Base-by-base conservation (phyloP, 23 tunicate genomes). In the Ascidia mentula region DNA sequence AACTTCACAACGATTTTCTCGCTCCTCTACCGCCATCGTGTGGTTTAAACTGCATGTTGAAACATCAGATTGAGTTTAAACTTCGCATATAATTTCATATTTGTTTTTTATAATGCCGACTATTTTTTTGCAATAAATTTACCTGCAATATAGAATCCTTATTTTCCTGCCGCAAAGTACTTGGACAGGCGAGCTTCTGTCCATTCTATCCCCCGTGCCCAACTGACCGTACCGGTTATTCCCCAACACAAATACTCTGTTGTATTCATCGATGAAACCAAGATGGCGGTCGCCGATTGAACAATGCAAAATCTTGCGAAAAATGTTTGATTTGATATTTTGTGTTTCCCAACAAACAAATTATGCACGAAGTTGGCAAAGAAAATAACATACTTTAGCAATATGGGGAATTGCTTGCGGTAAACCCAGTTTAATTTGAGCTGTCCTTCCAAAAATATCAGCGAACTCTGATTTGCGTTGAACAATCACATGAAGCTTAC, bases 141-240 rank as follows among this genome's bases (percentile, higher is more conserved):
- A 93, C 98, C 98, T 85, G 89, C 98, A 93, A 72, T 87, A 84
- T 18, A 93, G 40, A 6, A 84, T 80, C 72, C 94, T 31, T 28
- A 84, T 76, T 28, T 20, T 40, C 40, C 69, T 72, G 78, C 84
- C 81, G 59, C 76, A 84, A 18, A 93, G 78, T 33, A 93, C 89
- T 73, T 93, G 98, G 18, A 90, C 91, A 6, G 98, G 98, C n/a
- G 80, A 69, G 59, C 79, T 72, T 0, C 98, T 70, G 60, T 93
- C 98, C 89, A 88, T 88, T 34, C 98, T 74, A 72, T 93, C 98
- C 1, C 98, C 98, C 38, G 98, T 93, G 38, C 98, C 98, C 33
- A 93, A 82, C 38, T 93, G 98, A 32, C 98, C 98, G 42, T 88
- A 83, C 46, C 98, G 77, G 69, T 93, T 93, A 80, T 82, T 87